Conservation (phyloP, 2,113 vertebrate species). For the Baryphthengus martii region DNA sequence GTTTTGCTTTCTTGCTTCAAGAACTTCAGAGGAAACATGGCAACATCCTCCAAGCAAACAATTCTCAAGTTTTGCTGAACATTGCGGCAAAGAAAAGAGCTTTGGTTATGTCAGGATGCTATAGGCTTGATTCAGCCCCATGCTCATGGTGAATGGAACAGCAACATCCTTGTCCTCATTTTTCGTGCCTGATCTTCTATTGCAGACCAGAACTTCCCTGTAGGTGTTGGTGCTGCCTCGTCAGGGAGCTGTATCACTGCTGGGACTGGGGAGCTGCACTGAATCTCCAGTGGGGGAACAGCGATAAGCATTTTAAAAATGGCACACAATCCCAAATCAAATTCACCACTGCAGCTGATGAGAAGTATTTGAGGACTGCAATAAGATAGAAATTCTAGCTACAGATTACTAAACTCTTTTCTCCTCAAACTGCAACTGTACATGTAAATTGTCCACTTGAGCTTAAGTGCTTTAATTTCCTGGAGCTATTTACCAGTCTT, state of each 20-base stretch:
- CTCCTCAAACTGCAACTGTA: background rate
- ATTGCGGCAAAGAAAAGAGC: background rate
- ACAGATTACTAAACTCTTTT: background rate
- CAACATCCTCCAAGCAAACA: background rate
- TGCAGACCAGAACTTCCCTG: background rate
- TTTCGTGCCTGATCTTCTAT: background rate
- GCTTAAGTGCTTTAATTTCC: slow-evolving; percentile 33
- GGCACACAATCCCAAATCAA: background rate
- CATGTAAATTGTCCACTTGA: background rate
- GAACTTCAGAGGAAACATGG: background rate
- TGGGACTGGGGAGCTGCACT: background rate
- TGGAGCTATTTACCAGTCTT: slow-evolving; percentile 18
- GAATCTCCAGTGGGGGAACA: background rate
- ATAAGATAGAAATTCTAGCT: background rate
- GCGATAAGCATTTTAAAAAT: background rate
- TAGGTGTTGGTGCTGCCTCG: no score
- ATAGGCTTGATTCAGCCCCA: background rate
- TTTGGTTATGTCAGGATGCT: background rate
- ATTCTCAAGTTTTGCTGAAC: background rate
- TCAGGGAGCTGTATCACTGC: background rate
- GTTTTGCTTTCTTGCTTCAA: background rate
- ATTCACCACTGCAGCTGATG: background rate
- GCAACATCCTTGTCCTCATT: background rate
- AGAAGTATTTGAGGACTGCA: background rate
- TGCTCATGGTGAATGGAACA: background rate